Conservation (phyloP, 2,113 vertebrate genomes). For the Chaetops frenatus region DNA sequence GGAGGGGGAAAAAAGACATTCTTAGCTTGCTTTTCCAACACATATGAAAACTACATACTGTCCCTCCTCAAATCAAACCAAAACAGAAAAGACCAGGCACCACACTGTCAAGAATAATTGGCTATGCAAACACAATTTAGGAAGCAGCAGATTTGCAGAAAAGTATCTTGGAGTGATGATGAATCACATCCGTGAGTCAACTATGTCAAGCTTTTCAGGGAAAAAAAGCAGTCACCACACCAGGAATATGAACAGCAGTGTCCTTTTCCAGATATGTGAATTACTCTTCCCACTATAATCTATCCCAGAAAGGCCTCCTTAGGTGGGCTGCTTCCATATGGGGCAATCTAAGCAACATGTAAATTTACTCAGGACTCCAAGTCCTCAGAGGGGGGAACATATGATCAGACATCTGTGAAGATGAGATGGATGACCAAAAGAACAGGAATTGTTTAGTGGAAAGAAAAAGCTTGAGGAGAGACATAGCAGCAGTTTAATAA, state of each 20-base stretch:
- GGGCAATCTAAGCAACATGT: not conserved
- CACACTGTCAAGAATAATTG: slow-evolving; percentile 42
- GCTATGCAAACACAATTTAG: slow-evolving; percentile 19
- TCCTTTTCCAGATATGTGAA: not conserved
- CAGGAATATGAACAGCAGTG: not conserved
- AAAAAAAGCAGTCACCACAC: not conserved
- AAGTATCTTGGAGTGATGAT: slow-evolving; percentile 34
- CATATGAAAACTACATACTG: not conserved
- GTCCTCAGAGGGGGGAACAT: not conserved
- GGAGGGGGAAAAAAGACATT: not conserved
- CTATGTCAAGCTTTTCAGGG: not conserved
- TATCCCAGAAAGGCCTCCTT: not conserved
- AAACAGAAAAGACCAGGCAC: not conserved
- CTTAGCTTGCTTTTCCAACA: not conserved
- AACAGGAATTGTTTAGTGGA: not conserved
- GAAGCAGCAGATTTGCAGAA: slow-evolving; percentile 34
- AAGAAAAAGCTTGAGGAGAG: not conserved
- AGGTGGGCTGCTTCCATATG: not conserved
- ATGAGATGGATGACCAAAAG: not conserved
- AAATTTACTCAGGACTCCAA: not conserved
- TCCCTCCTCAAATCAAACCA: not conserved
- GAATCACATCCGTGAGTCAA: slow-evolving; percentile 37
- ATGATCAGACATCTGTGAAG: not conserved
- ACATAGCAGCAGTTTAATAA: not conserved
- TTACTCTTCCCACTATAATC: not conserved